These are phyloP conservation scores for Atrina japonica DNA, from an alignment of 2,888 invertebrate species.

Conservation along the genomic window DNA sequence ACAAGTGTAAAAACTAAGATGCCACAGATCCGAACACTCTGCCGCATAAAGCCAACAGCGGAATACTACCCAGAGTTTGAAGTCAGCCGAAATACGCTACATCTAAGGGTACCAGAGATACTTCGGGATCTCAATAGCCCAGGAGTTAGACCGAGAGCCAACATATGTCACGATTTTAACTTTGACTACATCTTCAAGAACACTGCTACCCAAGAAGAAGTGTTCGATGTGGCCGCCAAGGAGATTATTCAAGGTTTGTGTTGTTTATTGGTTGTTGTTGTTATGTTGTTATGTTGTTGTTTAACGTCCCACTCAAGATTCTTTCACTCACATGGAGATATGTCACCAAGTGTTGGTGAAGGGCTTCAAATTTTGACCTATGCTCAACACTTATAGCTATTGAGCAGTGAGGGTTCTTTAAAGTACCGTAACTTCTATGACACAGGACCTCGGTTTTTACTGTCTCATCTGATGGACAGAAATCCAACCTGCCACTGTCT, in stretches of 20 bases:
- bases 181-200: conserved; percentile 72
- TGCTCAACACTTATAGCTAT: too few species aligned
- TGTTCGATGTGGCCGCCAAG: conserved; percentile 71
- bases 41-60: conserved; percentile 71
- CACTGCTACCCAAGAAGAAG: conserved; percentile 67
- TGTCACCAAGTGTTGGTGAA: too few species aligned
- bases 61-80: conserved; percentile 70
- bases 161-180: conserved; percentile 72
- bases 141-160: conserved; percentile 49
- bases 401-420: too few species aligned
- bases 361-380: too few species aligned
- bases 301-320: too few species aligned
- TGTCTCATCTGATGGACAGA: too few species aligned
- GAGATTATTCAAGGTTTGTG: conserved; percentile 73
- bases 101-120: conserved; percentile 66
- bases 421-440: too few species aligned
- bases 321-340: too few species aligned
- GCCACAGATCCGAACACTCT: conserved; percentile 76
- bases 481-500: too few species aligned
- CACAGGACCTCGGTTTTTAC: too few species aligned
- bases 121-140: conserved; percentile 57
- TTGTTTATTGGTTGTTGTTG: too few species aligned
- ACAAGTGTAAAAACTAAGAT: conserved; percentile 49
- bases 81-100: conserved; percentile 53
- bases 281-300: not conserved